Base-by-base conservation (phyloP, 1,140 invertebrate genomes). In the Oppia nitens region DNA sequence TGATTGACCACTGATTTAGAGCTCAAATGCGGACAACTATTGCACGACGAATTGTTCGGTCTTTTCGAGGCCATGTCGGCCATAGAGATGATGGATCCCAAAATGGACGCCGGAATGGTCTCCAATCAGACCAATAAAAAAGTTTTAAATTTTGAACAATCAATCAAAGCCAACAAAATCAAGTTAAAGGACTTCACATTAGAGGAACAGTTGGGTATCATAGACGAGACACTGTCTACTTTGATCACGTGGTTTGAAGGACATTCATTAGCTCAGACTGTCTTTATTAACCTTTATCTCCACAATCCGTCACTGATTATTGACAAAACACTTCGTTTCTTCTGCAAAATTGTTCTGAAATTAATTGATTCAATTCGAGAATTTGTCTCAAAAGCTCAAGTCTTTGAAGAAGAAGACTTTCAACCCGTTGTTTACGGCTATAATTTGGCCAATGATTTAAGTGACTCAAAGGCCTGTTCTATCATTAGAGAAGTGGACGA, bases 31-130 rank as follows among this genome's bases (percentile, higher is more conserved):
- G 90, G 89, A 20, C 88, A 95, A 72, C 72, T 95, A 12, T 72
- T 92, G 14, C 87, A 93, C 68, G 87, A 93, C 78, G 83, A 86
- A 54, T 71, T 86, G 21, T 77, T 98, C 79, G 90, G 90, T 0
- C 73, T 97, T 21, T 95, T 95, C 77, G 94, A 98, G 73, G 93
- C 93, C 0, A 98, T 98, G 94, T 95, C 91, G 11, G 94, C 94
- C 0, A 97, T 98, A 68, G 94, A 97, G 73, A 95, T 98, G 87
- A 97, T 97, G 93, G 93, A 98, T 73, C 91, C 92, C 1, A 98
- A 98, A 78, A 98, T 98, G 94, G 94, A 98, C 78, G 91, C 91
- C 47, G 93, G 93, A 24, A 96, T 98, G 91, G 72, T 91, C 64
- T 94, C 90, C 69, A 95, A 96, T 72, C 77, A 85, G 67, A 65